Percentiles rank a stretch among this genome's conserved stretches.
These are phyloP conservation scores for Calyptomena viridis DNA, from an alignment of 2,113 vertebrate species.

Conservation along the genomic window DNA sequence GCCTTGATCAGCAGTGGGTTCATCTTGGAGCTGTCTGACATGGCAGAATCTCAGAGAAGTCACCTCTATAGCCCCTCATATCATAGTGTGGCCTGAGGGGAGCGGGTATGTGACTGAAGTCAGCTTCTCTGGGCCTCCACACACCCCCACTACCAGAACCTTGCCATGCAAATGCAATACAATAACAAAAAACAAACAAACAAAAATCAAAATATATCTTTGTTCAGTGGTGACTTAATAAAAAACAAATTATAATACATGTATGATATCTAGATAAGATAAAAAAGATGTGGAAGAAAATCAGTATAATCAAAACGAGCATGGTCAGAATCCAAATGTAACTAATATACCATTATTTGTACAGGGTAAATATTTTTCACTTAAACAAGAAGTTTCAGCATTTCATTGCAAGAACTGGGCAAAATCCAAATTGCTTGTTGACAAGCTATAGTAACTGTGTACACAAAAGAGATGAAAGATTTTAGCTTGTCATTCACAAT, in stretches of 20 bases:
- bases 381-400: not conserved
- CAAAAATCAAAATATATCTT: not conserved
- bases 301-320: not conserved
- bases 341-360: not conserved
- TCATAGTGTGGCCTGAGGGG: not conserved
- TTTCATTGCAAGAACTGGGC: not conserved
- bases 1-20: not conserved
- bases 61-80: not conserved
- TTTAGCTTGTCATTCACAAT: not conserved
- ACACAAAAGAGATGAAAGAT: not conserved
- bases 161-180: not conserved
- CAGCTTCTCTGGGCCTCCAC: not conserved
- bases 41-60: not conserved
- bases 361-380: not conserved
- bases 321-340: not conserved
- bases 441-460: not conserved
- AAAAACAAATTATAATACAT: not conserved
- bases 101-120: not conserved
- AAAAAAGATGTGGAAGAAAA: not conserved
- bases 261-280: not conserved
- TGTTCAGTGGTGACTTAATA: not conserved
- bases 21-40: not conserved
- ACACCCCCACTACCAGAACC: not conserved
- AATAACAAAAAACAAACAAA: not conserved
- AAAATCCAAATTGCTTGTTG: constrained; percentile 39